Evolutionary conservation across 2,888 invertebrate genomes (phyloP).

Genomic region (Hoplodrina ambigua): DNA sequence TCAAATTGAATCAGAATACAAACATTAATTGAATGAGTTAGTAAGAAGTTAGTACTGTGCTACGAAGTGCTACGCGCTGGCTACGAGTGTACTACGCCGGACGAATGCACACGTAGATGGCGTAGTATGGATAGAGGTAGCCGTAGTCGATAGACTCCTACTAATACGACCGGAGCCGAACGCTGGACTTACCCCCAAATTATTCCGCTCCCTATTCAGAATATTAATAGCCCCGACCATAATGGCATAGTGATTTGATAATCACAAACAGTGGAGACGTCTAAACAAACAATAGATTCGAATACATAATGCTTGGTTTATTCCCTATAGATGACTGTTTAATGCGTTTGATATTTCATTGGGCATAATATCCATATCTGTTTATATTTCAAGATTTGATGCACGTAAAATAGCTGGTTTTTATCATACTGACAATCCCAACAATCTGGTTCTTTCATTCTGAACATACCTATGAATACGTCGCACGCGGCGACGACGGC

Average conservation of each 20-base stretch:
- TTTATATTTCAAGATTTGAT: conserved; percentile 23
- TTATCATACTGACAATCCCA: not conserved
- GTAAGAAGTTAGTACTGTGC: conserved; percentile 38
- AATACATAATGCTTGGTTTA: conserved; percentile 42
- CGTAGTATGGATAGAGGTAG: conserved; percentile 34
- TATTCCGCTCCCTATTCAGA: conserved; percentile 76
- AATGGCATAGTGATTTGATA: conserved; percentile 75
- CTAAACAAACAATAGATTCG: conserved; percentile 63
- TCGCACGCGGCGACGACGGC: too few relatives aligned
- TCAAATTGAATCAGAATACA: conserved; percentile 41
- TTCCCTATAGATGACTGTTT: conserved; percentile 27
- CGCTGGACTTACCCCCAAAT: conserved; percentile 73
- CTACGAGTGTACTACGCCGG: conserved; percentile 39
- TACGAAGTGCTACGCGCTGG: conserved; percentile 54
- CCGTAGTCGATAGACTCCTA: conserved; percentile 39
- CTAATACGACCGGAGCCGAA: conserved; percentile 46
- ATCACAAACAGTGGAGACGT: conserved; percentile 68
- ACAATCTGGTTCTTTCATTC: too few relatives aligned
- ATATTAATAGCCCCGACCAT: conserved; percentile 75
- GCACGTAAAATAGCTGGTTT: not conserved
- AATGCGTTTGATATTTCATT: conserved; percentile 42
- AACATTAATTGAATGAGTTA: conserved; percentile 41
- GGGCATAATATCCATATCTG: conserved; percentile 1
- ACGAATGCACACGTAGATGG: conserved; percentile 27
- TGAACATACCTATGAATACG: too few relatives aligned